These are phyloP conservation scores for Mirounga angustirostris DNA, from an alignment of 2,113 vertebrate genomes.

Conservation along the genomic window DNA sequence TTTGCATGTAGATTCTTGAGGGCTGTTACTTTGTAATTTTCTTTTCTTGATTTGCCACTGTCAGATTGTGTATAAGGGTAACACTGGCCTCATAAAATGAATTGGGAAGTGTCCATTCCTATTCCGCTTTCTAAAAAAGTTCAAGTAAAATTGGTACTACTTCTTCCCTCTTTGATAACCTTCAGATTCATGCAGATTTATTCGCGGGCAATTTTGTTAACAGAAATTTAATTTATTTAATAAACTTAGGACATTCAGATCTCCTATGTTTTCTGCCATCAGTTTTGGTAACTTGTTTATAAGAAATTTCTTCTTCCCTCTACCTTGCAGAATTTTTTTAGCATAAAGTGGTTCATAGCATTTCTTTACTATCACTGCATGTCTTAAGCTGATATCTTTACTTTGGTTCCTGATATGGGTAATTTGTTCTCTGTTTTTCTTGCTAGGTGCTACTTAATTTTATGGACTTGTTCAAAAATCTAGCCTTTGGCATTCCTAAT, in stretches of 20 bases:
- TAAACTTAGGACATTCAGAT: neutral
- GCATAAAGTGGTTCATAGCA: neutral
- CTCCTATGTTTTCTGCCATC: neutral
- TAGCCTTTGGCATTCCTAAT: neutral
- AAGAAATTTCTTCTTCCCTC: neutral
- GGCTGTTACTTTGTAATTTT: neutral
- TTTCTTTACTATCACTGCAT: neutral
- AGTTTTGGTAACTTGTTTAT: neutral
- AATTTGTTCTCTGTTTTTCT: neutral
- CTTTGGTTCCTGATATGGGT: neutral
- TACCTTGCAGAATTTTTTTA: neutral
- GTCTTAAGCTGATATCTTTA: neutral
- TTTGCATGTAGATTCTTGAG: neutral
- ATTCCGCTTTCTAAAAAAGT: neutral
- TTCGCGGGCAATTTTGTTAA: neutral
- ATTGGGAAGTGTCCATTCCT: neutral
- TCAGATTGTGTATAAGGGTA: neutral
- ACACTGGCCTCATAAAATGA: neutral
- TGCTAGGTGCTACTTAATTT: neutral
- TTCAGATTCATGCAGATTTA: neutral
- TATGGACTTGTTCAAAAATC: neutral
- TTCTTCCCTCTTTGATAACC: neutral
- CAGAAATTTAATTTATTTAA: neutral
- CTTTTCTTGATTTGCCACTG: neutral
- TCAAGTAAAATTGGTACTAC: neutral